These are phyloP conservation scores for Hydrolagus colliei DNA, from an alignment of 2,797 vertebrate species.

Conservation along the genomic window DNA sequence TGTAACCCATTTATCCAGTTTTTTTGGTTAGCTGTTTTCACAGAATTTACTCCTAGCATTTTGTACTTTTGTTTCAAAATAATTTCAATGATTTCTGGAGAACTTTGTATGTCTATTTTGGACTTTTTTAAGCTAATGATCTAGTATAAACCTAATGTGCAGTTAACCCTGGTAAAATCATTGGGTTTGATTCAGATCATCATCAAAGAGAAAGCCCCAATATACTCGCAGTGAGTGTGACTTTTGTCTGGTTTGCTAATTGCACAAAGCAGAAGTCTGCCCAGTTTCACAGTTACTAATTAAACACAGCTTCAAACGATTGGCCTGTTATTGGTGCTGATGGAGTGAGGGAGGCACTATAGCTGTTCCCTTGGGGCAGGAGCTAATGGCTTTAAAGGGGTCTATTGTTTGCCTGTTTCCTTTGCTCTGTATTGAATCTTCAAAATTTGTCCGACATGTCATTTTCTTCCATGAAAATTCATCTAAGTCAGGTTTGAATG, in stretches of 20 bases:
- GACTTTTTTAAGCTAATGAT: background rate
- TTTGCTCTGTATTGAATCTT: background rate
- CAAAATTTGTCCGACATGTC: background rate
- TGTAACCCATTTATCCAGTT: background rate
- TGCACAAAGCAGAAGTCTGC: background rate
- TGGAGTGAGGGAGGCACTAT: background rate
- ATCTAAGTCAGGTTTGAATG: background rate
- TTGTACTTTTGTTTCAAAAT: background rate
- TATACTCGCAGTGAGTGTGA: background rate
- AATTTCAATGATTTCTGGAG: background rate
- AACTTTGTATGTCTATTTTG: background rate
- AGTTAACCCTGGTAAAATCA: background rate
- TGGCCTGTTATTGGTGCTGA: background rate
- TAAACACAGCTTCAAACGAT: background rate
- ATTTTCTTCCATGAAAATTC: background rate
- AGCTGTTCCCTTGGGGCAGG: background rate
- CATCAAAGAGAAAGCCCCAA: background rate
- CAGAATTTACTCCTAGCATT: background rate
- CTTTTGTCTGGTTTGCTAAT: background rate
- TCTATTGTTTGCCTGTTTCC: constrained; percentile 5
- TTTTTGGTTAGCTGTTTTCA: background rate
- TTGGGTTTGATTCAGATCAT: background rate
- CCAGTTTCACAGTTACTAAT: background rate
- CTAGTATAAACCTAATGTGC: background rate
- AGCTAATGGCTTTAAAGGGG: background rate